These are phyloP conservation scores for Onchidella celtica DNA, from an alignment of 2,888 invertebrate species.

Conservation along the genomic window DNA sequence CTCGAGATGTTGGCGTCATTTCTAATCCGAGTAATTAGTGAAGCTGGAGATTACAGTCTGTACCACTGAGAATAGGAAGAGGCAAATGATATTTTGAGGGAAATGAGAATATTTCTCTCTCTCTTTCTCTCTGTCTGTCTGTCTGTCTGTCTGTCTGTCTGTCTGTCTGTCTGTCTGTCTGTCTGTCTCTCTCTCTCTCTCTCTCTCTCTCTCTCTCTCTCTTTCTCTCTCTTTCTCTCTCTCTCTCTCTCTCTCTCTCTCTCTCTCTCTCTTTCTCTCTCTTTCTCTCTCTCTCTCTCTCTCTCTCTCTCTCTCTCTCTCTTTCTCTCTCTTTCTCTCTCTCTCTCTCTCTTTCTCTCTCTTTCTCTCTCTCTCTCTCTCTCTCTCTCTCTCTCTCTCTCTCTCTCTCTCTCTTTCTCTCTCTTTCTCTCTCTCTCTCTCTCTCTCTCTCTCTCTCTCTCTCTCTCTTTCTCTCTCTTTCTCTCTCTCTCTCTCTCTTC, in stretches of 20 bases:
- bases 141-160: neutral
- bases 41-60: too few relatives aligned
- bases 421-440: neutral
- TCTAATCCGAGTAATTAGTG: too few relatives aligned
- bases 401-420: neutral
- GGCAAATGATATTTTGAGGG: too few relatives aligned
- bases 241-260: conserved; percentile 7
- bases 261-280: neutral
- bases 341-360: neutral
- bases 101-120: neutral
- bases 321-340: neutral
- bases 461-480: neutral
- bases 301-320: neutral
- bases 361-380: neutral
- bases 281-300: neutral
- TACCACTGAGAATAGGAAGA: too few relatives aligned
- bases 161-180: neutral
- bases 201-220: conserved; percentile 12
- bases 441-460: neutral
- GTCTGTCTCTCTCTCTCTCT: neutral
- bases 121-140: neutral
- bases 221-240: conserved; percentile 17
- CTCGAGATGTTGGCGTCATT: too few relatives aligned
- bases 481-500: neutral
- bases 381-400: neutral